phyloP scores from a whole-genome alignment of 2,797 vertebrate genomes.

The Diplodus sargus region DNA sequence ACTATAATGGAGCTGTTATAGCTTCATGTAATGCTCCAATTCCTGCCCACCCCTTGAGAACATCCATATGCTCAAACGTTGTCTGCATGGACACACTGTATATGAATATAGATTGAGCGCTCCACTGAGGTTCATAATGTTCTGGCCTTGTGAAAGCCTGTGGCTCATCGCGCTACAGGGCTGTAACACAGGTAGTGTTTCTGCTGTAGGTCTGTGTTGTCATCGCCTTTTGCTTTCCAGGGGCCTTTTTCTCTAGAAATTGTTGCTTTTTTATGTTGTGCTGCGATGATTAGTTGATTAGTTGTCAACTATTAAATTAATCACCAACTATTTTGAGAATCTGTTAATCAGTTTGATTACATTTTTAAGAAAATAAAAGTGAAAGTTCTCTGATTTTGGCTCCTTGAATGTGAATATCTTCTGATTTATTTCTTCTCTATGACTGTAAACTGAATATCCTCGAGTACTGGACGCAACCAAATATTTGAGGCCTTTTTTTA shows the following conservation, averaged over 20 bases:
- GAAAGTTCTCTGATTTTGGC: too few relatives aligned
- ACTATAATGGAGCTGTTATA: conserved; percentile 49
- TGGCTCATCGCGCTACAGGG: not conserved
- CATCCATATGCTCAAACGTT: conserved; percentile 11
- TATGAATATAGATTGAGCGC: conserved; percentile 18
- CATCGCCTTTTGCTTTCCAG: not conserved
- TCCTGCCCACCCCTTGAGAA: conserved; percentile 38
- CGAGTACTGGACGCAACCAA: too few relatives aligned
- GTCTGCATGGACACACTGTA: conserved; percentile 25
- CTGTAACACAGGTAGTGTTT: not conserved
- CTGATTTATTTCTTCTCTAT: too few relatives aligned
- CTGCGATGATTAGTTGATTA: too few relatives aligned
- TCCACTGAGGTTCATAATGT: conserved; percentile 11
- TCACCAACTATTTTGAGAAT: too few relatives aligned
- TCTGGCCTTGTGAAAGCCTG: conserved; percentile 2
- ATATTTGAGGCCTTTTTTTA: too few relatives aligned
- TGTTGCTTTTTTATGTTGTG: not conserved
- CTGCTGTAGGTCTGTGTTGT: not conserved
- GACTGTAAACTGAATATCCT: too few relatives aligned
- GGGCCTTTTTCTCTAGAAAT: not conserved
- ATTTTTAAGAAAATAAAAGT: too few relatives aligned
- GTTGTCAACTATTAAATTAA: too few relatives aligned
- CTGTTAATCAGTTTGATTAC: too few relatives aligned
- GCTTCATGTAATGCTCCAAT: conserved; percentile 54
- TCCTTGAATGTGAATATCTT: too few relatives aligned